A percentile compares a stretch with the other conserved stretches of the same genome.
Conservation (phyloP, 2,113 vertebrate genomes). For the Polypterus senegalus region DNA sequence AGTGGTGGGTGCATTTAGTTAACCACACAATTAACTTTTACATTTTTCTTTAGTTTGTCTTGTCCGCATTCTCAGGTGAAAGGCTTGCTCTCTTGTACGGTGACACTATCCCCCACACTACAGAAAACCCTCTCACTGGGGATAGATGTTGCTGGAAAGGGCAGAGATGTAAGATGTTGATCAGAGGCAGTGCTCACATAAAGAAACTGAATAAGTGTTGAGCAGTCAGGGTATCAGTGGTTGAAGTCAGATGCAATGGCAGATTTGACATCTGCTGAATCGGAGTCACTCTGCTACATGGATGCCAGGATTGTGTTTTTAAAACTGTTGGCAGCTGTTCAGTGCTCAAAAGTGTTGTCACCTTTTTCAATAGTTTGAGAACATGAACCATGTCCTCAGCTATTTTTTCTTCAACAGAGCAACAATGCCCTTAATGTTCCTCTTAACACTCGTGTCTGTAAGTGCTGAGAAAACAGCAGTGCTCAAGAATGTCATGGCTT, state of each 20-base stretch:
- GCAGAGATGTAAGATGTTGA: too few species aligned
- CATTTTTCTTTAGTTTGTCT: too few species aligned
- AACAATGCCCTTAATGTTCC: slow-evolving; percentile 9
- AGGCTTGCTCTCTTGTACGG: too few species aligned
- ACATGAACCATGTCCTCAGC: slow-evolving; percentile 5
- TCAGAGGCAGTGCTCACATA: slow-evolving; percentile 8
- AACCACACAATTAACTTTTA: too few species aligned
- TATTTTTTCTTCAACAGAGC: slow-evolving; percentile 7
- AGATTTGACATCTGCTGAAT: slow-evolving; percentile 5
- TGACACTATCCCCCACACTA: too few species aligned
- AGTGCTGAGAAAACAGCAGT: slow-evolving; percentile 15
- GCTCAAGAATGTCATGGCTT: slow-evolving; percentile 15
- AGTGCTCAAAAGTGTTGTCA: slow-evolving; percentile 10
- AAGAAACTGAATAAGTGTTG: slow-evolving; percentile 9
- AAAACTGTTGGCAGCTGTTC: slow-evolving; percentile 16
- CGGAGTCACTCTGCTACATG: slow-evolving; percentile 12
- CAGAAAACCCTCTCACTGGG: too few species aligned
- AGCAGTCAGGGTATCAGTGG: slow-evolving; percentile 10
- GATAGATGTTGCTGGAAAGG: too few species aligned
- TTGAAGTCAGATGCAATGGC: slow-evolving; percentile 3
- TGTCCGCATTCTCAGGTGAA: too few species aligned
- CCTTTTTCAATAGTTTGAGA: slow-evolving; percentile 2
- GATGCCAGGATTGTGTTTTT: slow-evolving; percentile 15
- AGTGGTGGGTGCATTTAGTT: too few species aligned
- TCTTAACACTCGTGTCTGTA: slow-evolving; percentile 11